Base-by-base conservation (phyloP, 1,140 invertebrate genomes). In the Rhynchophorus ferrugineus region DNA sequence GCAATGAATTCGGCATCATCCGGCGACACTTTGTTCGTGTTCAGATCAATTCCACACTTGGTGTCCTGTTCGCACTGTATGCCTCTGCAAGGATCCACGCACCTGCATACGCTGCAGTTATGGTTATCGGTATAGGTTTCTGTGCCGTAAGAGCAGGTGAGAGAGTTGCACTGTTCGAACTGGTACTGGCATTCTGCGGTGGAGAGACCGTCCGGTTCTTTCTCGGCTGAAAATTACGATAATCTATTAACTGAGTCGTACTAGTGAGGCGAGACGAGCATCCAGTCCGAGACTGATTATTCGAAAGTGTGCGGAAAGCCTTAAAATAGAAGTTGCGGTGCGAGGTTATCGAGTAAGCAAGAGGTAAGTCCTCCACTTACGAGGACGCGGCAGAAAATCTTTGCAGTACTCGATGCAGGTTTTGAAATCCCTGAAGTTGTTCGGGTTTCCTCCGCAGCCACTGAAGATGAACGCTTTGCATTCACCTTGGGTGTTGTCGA, bases 401-500 rank as follows among this genome's bases (percentile, higher is more conserved):
- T 68, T 61, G 69, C 80, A 83, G 65, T 69, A 73, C 48, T 69
- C 73, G 64, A 79, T 72, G 65, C 87, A 89, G 63, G 75, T 73
- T 64, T 86, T 79, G 68, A 80, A 84, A 34, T 69, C 81, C 63
- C 78, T 78, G 75, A 90, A 90, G 69, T 84, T 80, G 72, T 90
- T 90, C 53, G 75, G 75, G 69, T 89, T 89, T n/a, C 84, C 84
- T 67, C 78, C 76, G 69, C 83, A 85, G 68, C 89, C 89, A 48
- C 83, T 83, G 68, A 88, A 92, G 60, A 81, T 77, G 65, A 91
- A 91, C 22, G 80, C 74, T 47, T 84, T 71, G 66, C 89, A 91
- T 57, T 79, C 82, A 62, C 79, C 78, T 54, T 75, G 74, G 39
- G 77, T 74, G 48, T 78, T 73, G 66, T 94, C 84, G 69, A 86